phyloP scores from a whole-genome alignment of 2,888 invertebrate species.

The Prenolepis imparis region DNA sequence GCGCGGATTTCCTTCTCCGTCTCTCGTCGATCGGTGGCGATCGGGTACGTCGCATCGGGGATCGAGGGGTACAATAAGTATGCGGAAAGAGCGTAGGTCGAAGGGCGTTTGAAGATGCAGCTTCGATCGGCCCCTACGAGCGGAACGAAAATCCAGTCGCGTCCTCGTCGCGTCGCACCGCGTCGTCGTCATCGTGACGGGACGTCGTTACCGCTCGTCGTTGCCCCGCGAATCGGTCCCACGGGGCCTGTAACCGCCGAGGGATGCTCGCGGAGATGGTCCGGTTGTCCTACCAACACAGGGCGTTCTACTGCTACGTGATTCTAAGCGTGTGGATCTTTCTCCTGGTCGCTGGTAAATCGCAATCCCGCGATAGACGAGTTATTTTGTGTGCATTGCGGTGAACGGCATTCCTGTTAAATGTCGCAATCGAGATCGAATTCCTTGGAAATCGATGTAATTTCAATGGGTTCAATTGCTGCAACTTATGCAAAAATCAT shows the following conservation, averaged over 20 bases:
- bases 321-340: conserved; percentile 94
- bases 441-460: not conserved
- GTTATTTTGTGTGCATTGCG: not conserved
- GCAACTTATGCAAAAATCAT: not conserved
- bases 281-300: conserved; percentile 90
- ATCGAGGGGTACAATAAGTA: conserved; percentile 40
- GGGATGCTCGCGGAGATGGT: conserved; percentile 87
- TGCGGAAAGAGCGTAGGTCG: conserved; percentile 42
- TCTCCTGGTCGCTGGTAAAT: conserved; percentile 91
- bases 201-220: not conserved
- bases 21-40: not conserved
- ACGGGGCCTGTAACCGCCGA: conserved; percentile 29
- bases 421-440: not conserved
- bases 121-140: conserved; percentile 56
- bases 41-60: not conserved
- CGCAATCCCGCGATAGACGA: conserved; percentile 30
- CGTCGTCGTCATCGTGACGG: conserved; percentile 52
- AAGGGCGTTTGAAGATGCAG: conserved; percentile 67
- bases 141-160: conserved; percentile 58
- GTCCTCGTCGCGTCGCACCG: conserved; percentile 53
- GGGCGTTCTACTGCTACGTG: conserved; percentile 93
- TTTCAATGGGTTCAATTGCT: not conserved
- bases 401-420: not conserved
- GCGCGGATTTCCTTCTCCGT: too few species aligned
- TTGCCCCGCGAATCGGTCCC: conserved; percentile 31